A percentile compares a stretch with the other conserved stretches of the same genome.
These are phyloP conservation scores for Rhagoletis zephyria DNA, from an alignment of 1,140 invertebrate species.

Conservation along the genomic window DNA sequence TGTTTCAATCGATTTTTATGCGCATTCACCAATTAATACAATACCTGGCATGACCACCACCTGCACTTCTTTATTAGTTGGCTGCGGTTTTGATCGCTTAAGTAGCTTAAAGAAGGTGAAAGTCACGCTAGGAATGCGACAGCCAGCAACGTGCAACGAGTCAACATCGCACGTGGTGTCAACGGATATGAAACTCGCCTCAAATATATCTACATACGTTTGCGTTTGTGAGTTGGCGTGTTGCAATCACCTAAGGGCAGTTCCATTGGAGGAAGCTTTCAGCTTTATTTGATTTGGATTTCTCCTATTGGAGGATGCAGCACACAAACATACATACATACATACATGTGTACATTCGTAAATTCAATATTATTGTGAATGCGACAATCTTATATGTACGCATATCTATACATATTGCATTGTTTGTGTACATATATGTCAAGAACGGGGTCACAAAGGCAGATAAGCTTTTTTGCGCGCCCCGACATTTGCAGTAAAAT, in stretches of 20 bases:
- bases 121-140: constrained; percentile 7
- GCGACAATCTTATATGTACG: not conserved
- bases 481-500: not conserved
- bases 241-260: not conserved
- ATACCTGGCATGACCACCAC: not conserved
- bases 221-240: constrained; percentile 11
- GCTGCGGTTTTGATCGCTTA: constrained; percentile 19
- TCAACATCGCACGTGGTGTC: not conserved
- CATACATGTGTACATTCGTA: not conserved
- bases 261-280: not conserved
- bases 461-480: not conserved
- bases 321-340: not conserved
- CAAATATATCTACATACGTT: not conserved
- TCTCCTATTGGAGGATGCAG: too few relatives aligned
- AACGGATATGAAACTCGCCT: not conserved
- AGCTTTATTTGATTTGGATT: not conserved
- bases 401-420: not conserved
- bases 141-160: constrained; percentile 3
- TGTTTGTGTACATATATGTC: not conserved
- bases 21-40: not conserved
- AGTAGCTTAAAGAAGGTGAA: constrained; percentile 31
- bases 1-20: too few relatives aligned
- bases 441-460: constrained; percentile 27
- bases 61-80: not conserved
- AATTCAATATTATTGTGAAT: not conserved